Conservation (phyloP, 2,888 invertebrate species). For the Drosophila yooni region DNA sequence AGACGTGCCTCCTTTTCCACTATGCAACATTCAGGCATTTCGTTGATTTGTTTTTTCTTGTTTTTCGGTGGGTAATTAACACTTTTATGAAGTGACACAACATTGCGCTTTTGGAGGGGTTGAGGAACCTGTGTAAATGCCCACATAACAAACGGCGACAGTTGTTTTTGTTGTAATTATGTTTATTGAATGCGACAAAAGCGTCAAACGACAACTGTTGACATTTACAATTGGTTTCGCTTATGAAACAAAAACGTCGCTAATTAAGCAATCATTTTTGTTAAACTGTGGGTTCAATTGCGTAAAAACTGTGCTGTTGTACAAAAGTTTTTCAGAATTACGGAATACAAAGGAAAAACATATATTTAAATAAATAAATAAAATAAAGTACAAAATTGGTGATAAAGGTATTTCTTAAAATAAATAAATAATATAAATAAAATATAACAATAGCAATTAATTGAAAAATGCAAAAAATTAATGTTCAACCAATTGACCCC, state of each 20-base stretch:
- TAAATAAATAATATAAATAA: neutral
- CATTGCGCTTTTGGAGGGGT: conserved; percentile 8
- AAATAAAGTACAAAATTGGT: neutral
- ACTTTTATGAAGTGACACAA: conserved; percentile 54
- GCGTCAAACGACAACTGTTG: conserved; percentile 66
- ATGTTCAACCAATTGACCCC: conserved; percentile 31
- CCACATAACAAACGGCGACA: conserved; percentile 31
- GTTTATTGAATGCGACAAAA: conserved; percentile 34
- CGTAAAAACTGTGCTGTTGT: neutral
- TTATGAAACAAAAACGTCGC: conserved; percentile 54
- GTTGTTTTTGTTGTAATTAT: conserved; percentile 60
- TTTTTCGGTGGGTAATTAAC: conserved; percentile 65
- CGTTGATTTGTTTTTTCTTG: conserved; percentile 5
- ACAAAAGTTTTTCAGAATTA: neutral
- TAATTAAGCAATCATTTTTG: conserved; percentile 67
- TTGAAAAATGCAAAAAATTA: conserved; percentile 1
- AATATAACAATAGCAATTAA: neutral
- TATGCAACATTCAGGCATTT: neutral
- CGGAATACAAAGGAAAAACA: neutral
- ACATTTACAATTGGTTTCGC: conserved; percentile 66
- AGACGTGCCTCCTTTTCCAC: neutral
- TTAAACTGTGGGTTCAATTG: conserved; percentile 23
- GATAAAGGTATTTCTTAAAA: neutral
- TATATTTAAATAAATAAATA: neutral
- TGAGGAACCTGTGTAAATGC: conserved; percentile 27